Base-by-base conservation (phyloP, 64 coral and sea anemone genomes). In the Porites lutea region DNA sequence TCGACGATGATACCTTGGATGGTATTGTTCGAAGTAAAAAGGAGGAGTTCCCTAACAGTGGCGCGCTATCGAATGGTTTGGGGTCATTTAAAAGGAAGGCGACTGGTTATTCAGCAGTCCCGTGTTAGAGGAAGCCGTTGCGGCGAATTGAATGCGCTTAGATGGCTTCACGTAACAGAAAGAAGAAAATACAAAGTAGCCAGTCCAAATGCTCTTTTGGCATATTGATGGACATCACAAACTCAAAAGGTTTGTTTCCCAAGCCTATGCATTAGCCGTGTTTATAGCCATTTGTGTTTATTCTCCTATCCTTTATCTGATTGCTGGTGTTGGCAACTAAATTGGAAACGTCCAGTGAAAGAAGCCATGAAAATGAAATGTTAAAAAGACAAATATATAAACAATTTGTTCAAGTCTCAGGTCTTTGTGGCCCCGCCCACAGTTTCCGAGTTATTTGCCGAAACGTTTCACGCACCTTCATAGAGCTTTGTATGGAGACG, bases 21-120 rank as follows among this genome's bases (percentile, higher is more conserved):
- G 65, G 82, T 58, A 45, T 91, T 46, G 60, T 91, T 63, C 4
- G 49, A 8, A 16, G 19, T 20, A 67, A 16, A 6, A 67, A 16
- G 5, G 13, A 67, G 64, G 5, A 67, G 14, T 16, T 6, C 6
- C 14, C 15, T 21, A 90, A 77, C 65, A 81, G 76, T 90, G 88
- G 88, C n/a, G n/a, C n/a, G n/a, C 69, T 90, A 90, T 52, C 77
- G 88, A 64, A 90, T 90, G 88, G 79, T 90, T 59, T 81, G 64
- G 19, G 76, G 88, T 79, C 63, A 90, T 77, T 77, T 90, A 37
- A 79, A 59, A 77, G 64, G 76, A 44, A 43, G 88, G 77, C 77
- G 88, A 20, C 69, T 79, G 67, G 13, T 75, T 59, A 64, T 90
- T 60, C 77, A 75, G n/a, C 88, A 90, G 63, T 48, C 79, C 3